phyloP scores from a whole-genome alignment of 2,797 vertebrate genomes.

The Acipenser transmontanus region DNA sequence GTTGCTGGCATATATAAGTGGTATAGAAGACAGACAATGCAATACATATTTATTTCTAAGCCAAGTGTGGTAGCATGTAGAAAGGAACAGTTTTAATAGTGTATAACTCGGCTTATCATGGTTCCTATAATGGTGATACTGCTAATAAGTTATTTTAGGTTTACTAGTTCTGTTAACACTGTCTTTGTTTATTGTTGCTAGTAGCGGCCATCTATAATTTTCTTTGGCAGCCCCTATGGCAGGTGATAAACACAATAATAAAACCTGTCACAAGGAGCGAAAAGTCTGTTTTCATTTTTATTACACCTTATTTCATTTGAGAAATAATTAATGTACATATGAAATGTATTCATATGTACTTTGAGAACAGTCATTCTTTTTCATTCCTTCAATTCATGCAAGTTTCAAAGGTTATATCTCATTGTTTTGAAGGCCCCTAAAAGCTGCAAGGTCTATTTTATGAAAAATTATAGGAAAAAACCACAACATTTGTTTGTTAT shows the following conservation, averaged over 20 bases:
- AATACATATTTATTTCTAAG: too few relatives aligned
- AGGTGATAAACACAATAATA: constrained; percentile 51
- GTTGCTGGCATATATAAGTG: too few relatives aligned
- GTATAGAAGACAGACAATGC: too few relatives aligned
- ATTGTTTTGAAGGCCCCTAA: too few relatives aligned
- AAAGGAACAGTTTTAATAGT: background rate
- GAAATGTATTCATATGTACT: constrained; percentile 9
- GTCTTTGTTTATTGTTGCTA: constrained; percentile 35
- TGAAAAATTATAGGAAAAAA: too few relatives aligned
- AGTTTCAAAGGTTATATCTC: constrained; percentile 18
- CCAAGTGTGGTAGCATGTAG: too few relatives aligned
- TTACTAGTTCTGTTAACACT: constrained; percentile 43
- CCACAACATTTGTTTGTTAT: too few relatives aligned
- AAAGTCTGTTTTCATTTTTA: constrained; percentile 43
- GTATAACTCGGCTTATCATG: background rate
- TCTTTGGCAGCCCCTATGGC: constrained; percentile 40
- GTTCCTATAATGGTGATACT: background rate
- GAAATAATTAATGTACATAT: constrained; percentile 41
- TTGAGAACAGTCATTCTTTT: too few relatives aligned
- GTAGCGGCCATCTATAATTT: constrained; percentile 43
- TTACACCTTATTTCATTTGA: constrained; percentile 37
- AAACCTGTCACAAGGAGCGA: constrained; percentile 38
- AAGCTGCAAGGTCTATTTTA: too few relatives aligned
- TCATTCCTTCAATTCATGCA: too few relatives aligned
- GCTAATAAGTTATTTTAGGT: constrained; percentile 25